phyloP scores from a whole-genome alignment of 2,113 vertebrate species.

The Mobula birostris region DNA sequence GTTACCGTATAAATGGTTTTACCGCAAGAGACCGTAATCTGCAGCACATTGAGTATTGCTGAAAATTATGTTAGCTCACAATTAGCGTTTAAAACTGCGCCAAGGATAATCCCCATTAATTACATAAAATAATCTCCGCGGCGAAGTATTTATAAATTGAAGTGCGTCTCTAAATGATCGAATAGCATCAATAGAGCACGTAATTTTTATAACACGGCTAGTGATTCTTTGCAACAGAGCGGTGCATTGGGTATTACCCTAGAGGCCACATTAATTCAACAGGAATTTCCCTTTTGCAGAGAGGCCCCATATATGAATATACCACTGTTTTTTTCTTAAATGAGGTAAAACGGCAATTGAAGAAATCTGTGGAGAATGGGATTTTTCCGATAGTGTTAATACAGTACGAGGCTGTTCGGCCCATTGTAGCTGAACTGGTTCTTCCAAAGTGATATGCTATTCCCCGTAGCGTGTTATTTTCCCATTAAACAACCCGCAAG shows the following conservation, averaged over 20 bases:
- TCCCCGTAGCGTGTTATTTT: neutral
- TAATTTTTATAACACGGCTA: neutral
- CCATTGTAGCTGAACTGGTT: neutral
- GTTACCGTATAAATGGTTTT: neutral
- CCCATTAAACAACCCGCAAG: neutral
- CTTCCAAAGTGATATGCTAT: neutral
- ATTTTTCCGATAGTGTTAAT: neutral
- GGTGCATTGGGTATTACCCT: neutral
- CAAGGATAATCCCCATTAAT: neutral
- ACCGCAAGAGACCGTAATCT: neutral
- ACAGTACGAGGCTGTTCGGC: neutral
- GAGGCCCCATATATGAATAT: neutral
- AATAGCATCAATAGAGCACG: neutral
- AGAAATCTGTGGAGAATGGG: neutral
- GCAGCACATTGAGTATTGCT: neutral
- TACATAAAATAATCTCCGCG: neutral
- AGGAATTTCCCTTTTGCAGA: neutral
- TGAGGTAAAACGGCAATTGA: neutral
- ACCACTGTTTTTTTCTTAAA: neutral
- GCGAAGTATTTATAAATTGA: neutral
- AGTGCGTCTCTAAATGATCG: neutral
- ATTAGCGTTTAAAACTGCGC: neutral
- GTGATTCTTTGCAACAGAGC: neutral
- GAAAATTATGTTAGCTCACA: neutral
- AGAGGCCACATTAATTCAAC: neutral